Evolutionary conservation across 1,140 invertebrate species (phyloP).

Genomic region (Eriosoma lanigerum): DNA sequence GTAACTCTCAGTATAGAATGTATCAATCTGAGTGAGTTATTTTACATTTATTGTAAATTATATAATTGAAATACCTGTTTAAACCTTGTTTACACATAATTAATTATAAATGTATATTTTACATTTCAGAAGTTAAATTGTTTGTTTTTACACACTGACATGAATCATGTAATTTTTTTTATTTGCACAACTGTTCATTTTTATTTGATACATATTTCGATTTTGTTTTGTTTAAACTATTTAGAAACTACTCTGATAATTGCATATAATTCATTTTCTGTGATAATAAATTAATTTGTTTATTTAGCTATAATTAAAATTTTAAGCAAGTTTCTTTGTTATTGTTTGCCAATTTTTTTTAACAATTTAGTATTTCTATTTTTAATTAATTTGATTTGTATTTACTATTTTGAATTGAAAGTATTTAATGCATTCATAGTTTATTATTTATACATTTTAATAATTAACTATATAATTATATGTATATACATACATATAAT

Average conservation of each 20-base stretch:
- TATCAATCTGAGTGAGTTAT: slow-evolving; percentile 44
- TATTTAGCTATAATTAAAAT: slow-evolving; percentile 35
- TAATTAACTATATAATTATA: too few relatives aligned
- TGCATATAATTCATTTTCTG: slow-evolving; percentile 47
- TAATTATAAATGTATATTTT: neutral
- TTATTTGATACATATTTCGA: neutral
- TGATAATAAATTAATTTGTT: slow-evolving; percentile 50
- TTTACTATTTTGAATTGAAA: neutral
- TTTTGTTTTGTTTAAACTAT: slow-evolving; percentile 17
- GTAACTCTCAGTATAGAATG: slow-evolving; percentile 72
- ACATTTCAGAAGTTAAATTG: neutral
- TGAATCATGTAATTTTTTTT: slow-evolving; percentile 1
- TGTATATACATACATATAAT: too few relatives aligned
- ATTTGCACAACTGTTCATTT: neutral
- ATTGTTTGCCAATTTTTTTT: slow-evolving; percentile 21
- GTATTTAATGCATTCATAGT: too few relatives aligned
- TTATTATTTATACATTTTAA: too few relatives aligned
- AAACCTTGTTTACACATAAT: neutral
- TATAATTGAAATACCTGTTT: neutral
- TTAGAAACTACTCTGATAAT: neutral
- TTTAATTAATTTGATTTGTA: neutral
- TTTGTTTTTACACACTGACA: slow-evolving; percentile 2
- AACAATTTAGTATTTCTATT: neutral
- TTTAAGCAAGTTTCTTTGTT: slow-evolving; percentile 5
- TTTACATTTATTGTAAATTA: neutral